phyloP scores from a whole-genome alignment of 2,797 vertebrate species.

The Cygnus olor region DNA sequence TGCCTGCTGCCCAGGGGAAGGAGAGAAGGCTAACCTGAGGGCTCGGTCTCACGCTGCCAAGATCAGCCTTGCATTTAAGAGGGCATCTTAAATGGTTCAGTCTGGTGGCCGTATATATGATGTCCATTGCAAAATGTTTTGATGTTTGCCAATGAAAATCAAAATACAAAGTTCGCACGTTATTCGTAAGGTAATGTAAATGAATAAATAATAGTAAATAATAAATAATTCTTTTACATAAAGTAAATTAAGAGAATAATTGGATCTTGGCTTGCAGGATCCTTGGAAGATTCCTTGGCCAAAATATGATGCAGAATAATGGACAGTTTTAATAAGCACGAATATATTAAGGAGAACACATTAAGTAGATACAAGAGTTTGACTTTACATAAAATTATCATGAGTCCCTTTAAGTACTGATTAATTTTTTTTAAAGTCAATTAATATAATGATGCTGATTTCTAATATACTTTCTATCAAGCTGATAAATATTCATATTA shows the following conservation, averaged over 20 bases:
- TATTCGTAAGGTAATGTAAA: background rate
- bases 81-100: background rate
- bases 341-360: background rate
- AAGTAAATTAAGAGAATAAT: background rate
- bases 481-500: slow-evolving; percentile 49
- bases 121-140: background rate
- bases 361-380: background rate
- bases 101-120: too few species aligned
- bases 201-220: too few species aligned
- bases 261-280: background rate
- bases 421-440: slow-evolving; percentile 13
- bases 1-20: background rate
- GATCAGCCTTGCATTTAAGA: background rate
- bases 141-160: background rate
- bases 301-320: background rate
- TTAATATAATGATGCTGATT: background rate
- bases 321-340: background rate
- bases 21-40: background rate
- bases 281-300: background rate
- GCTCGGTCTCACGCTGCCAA: background rate
- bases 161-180: background rate
- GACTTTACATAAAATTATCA: slow-evolving; percentile 2
- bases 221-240: background rate
- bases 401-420: background rate
- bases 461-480: slow-evolving; percentile 22